A percentile compares a stretch with the other conserved stretches of the same genome.
phyloP scores from a whole-genome alignment of 2,888 invertebrate species.

The Zhuqinia jingwanae region DNA sequence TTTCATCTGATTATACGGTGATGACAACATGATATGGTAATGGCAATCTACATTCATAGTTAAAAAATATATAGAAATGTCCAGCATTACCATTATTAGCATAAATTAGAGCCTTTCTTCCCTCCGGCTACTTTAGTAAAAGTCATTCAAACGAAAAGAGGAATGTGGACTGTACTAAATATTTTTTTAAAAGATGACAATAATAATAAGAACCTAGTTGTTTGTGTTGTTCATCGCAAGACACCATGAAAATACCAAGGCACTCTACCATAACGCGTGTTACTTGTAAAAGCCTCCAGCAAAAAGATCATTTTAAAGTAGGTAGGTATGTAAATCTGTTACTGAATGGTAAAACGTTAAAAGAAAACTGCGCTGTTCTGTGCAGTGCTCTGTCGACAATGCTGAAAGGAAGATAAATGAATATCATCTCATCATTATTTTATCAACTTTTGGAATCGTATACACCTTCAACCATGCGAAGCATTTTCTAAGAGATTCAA shows the following conservation, averaged over 20 bases:
- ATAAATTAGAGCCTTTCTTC: neutral
- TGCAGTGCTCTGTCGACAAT: neutral
- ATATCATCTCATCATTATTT: neutral
- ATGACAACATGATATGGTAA: slow-evolving; percentile 3
- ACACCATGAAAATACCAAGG: slow-evolving; percentile 35
- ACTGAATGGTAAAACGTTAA: neutral
- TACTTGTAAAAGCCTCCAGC: slow-evolving; percentile 46
- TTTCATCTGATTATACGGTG: slow-evolving; percentile 29
- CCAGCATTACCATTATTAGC: slow-evolving; percentile 30
- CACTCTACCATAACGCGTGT: slow-evolving; percentile 13
- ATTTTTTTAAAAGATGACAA: slow-evolving; percentile 15
- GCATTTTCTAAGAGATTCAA: slow-evolving; percentile 9
- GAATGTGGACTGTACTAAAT: slow-evolving; percentile 31
- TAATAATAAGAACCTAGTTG: neutral
- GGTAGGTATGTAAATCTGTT: neutral
- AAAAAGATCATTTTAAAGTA: slow-evolving; percentile 21
- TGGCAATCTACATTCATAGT: neutral
- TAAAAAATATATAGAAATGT: neutral
- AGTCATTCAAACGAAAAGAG: slow-evolving; percentile 22
- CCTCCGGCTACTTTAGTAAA: neutral
- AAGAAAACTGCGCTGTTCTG: neutral
- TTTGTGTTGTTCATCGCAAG: neutral
- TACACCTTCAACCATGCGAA: slow-evolving; percentile 28
- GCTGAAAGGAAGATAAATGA: slow-evolving; percentile 58
- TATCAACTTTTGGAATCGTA: neutral